Evolutionary conservation across 2,888 invertebrate genomes (phyloP).

Genomic region (Tholera decimalis): DNA sequence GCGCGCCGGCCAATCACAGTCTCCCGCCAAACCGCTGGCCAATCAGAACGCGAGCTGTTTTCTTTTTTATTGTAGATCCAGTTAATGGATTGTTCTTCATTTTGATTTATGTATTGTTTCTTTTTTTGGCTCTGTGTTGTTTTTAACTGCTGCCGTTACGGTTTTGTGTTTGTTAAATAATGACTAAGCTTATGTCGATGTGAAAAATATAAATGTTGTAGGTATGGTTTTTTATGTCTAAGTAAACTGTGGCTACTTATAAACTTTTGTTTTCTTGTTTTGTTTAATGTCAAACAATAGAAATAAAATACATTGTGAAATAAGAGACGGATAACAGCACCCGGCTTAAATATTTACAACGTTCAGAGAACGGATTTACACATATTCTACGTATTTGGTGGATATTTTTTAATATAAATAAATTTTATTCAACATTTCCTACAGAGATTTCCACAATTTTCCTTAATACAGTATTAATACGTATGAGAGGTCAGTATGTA

Average conservation of each 20-base stretch:
- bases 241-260: not conserved
- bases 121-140: conserved; percentile 67
- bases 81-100: conserved; percentile 90
- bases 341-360: no score
- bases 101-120: conserved; percentile 87
- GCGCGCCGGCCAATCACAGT: conserved; percentile 80
- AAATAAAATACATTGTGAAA: conserved; percentile 6
- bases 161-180: conserved; percentile 51
- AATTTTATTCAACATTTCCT: no score
- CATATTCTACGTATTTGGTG: no score
- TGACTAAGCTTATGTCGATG: conserved; percentile 36
- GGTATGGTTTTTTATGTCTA: conserved; percentile 18
- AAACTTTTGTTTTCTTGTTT: not conserved
- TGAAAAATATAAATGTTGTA: conserved; percentile 22
- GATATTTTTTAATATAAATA: no score
- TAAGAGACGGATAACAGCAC: not conserved
- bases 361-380: no score
- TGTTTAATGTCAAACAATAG: not conserved
- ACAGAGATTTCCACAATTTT: no score
- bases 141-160: conserved; percentile 62
- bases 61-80: conserved; percentile 86
- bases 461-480: no score
- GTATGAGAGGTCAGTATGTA: no score
- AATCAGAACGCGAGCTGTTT: conserved; percentile 79
- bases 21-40: conserved; percentile 80